Base-by-base conservation (phyloP, 2,113 vertebrate genomes). In the Arothron firmamentum region DNA sequence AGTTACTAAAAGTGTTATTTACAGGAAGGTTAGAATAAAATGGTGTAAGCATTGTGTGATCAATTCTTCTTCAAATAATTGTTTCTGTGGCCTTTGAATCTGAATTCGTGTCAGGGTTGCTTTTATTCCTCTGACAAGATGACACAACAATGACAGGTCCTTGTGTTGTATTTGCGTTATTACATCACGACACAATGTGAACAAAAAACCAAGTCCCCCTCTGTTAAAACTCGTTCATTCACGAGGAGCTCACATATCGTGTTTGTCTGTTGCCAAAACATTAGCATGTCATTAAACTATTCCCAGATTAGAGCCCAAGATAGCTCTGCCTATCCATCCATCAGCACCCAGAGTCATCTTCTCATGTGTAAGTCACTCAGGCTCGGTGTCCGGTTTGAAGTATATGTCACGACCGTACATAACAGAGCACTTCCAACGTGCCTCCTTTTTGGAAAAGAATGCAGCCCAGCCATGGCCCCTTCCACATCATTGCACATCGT, bases 231-330 rank as follows among this genome's bases (percentile, higher is more conserved):
- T 79, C 70, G 83, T 88, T 85, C 80, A 83, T 83, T 82, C 75
- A 52, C 70, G 60, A 62, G 62, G 71, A 66, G 81, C 84, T 90
- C 87, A 71, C 79, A 85, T 90, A 77, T 89, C 88, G 55, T 74
- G 81, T 81, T 68, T 38, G 48, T 74, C 65, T 90, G 87, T 90
- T 92, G 88, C 85, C 90, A 91, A 89, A 91, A 88, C 85, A 90
- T 65, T 75, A 81, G 78, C 75, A 79, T 17, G 75, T 80, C 79
- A 82, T 45, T 57, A 76, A 74, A 82, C 67, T 74, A 72, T 85
- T 86, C 85, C 75, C 66, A 84, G 85, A 88, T 86, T 82, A 82
- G 68, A 80, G 83, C 45, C 59, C 18, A 56, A 65, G 83, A 87
- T 87, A 74, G 71, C 64, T 46, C 52, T 65, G 64, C 84, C 88